Base-by-base conservation (phyloP, 2,113 vertebrate genomes). In the Callocephalon fimbriatum region DNA sequence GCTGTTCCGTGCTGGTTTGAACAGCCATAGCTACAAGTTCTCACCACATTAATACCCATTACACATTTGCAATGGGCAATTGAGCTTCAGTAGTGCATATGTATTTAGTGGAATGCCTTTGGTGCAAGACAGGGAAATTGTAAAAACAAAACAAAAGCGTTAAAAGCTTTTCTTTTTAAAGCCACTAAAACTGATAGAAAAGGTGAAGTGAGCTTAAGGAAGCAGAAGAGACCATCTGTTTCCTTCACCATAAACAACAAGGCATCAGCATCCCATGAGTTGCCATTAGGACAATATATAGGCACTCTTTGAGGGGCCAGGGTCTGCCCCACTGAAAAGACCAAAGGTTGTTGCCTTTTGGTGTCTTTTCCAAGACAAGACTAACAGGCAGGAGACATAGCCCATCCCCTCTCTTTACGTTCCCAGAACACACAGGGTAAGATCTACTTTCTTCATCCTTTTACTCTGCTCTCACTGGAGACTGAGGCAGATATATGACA, bases 101-200 rank as follows among this genome's bases (percentile, higher is more conserved):
- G 47, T 74, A 80, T 83, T 77, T 63, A 88, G 72, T 50, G 71
- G 40, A 87, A 93, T 51, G 88, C 67, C 75, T 90, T 71, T 59
- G 88, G 85, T 79, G 62, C 35, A 93, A 93, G 84, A 68, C 23
- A 40, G 27, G 32, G 73, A 63, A 87, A 63, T 7, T 1, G 4
- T 51, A 78, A 73, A 92, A 93, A 77, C 38, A 75, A 62, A 86
- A 7, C 37, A 62, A 26, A 93, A 87, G 25, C 15, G n/a, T 53
- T 93, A 76, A 87, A 89, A 93, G 76, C 59, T 70, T 91, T 93
- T 67, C 47, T 74, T 94, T 83, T 93, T 62, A 63, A 84, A 70
- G 26, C 44, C 47, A 71, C 90, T 94, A 76, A 62, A 92, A 91
- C 15, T 42, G 68, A 79, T 47, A 82, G 62, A 86, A 90, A 50